Conservation (phyloP, 35 echinoderm and acorn worm genomes). For the Acanthaster planci region DNA sequence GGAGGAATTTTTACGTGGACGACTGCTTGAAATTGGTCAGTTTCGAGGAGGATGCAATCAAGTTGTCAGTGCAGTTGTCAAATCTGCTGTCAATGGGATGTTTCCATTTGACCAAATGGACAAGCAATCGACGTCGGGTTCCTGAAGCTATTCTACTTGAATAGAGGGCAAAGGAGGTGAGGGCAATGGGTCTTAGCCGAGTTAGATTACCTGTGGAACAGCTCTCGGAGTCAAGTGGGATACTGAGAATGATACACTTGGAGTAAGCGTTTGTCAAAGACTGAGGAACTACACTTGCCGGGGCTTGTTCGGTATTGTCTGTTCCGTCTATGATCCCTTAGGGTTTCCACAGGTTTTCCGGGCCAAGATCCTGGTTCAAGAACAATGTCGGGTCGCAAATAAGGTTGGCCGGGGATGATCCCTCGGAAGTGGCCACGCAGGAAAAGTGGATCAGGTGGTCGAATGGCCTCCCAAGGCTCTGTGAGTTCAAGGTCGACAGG, state of each 20-base stretch:
- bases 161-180: slow-evolving; percentile 52
- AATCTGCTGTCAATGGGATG: slow-evolving; percentile 50
- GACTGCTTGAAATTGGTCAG: slow-evolving; percentile 52
- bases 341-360: too few relatives aligned
- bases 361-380: too few relatives aligned
- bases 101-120: slow-evolving; percentile 75
- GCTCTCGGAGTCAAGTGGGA: slow-evolving; percentile 72
- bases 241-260: slow-evolving; percentile 47
- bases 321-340: slow-evolving; percentile 72
- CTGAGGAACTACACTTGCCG: slow-evolving; percentile 28
- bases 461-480: too few relatives aligned
- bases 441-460: too few relatives aligned
- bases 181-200: slow-evolving; percentile 40
- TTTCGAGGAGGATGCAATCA: slow-evolving; percentile 14
- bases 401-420: too few relatives aligned
- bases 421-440: too few relatives aligned
- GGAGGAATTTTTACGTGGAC: slow-evolving; percentile 58
- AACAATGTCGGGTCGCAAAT: too few relatives aligned
- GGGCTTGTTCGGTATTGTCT: slow-evolving; percentile 28
- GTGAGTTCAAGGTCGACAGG: too few relatives aligned
- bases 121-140: slow-evolving; percentile 46
- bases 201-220: slow-evolving; percentile 48
- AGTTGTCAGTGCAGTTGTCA: slow-evolving; percentile 25
- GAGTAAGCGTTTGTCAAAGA: slow-evolving; percentile 31
- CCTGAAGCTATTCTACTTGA: slow-evolving; percentile 42